Base-by-base conservation (phyloP, 2,888 invertebrate genomes). In the Apoderus coryli region DNA sequence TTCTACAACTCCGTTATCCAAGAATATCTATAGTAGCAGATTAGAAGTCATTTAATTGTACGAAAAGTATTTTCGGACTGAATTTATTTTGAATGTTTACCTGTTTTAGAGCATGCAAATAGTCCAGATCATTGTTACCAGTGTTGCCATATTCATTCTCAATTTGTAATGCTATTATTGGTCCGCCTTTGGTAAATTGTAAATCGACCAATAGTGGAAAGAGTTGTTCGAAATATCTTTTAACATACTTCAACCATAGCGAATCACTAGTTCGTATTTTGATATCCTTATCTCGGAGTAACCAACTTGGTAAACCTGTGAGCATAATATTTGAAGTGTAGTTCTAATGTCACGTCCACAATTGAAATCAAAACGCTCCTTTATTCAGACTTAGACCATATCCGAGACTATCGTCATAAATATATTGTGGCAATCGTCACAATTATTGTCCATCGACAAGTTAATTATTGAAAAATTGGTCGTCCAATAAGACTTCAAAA, bases 111-210 rank as follows among this genome's bases (percentile, higher is more conserved):
- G 50, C 48, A 19, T 48, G 39, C 38, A 67, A 44, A 46, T 69
- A 67, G 7, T 44, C 41, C 3, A 38, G 37, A 16, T 45, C 45
- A 11, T 14, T n/a, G 34, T 41, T 31, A 19, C 39, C 29, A 30
- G 89, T 53, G 89, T 90, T 55, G 1, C 45, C 45, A 26, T 45
- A 45, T 32, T 44, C 44, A 10, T 95, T 95, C 61, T 93, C 93
- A 14, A 86, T 69, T 47, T 88, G 88, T 19, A 88, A 73, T 64
- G 82, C 74, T 35, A 89, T 84, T 15, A 89, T 72, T 0, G 85
- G 81, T 1, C 88, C 89, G 1, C 85, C 85, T 47, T 80, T 80
- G 15, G 62, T 64, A 44, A 72, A 67, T 6, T 73, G 57, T 6
- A 61, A 53, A 2, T 64, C 63, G 12, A 56, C 49, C 1, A 72